Percentiles rank a stretch among this genome's conserved stretches.
phyloP scores from a whole-genome alignment of 2,888 invertebrate genomes.

The Thecocarcelia acutangulata region DNA sequence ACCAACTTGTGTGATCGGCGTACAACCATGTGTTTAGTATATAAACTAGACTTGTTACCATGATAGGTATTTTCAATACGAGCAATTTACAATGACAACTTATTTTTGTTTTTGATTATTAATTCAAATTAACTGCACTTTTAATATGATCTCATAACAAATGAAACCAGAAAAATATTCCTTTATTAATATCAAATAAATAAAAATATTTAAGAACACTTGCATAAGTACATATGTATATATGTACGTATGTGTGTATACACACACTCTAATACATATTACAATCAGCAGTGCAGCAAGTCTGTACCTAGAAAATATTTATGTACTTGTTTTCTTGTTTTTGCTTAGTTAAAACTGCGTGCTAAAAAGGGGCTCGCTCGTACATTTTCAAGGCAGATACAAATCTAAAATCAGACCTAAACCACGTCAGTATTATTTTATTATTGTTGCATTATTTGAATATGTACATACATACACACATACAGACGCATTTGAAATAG shows the following conservation, averaged over 20 bases:
- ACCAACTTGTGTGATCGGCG: no score
- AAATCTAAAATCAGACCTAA: conserved; percentile 22
- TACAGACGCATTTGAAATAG: no score
- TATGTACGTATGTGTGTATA: background rate
- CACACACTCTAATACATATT: no score
- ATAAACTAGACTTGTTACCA: background rate
- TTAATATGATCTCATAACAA: no score
- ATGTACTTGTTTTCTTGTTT: conserved; percentile 36
- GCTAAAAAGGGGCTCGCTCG: conserved; percentile 47
- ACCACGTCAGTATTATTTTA: conserved; percentile 44
- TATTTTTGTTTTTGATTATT: no score
- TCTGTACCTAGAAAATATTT: background rate
- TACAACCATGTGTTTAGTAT: background rate
- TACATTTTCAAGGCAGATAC: conserved; percentile 11
- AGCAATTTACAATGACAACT: no score
- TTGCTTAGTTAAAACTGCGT: conserved; percentile 34
- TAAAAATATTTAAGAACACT: background rate
- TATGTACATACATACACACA: no score
- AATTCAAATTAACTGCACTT: no score
- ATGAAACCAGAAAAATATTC: background rate
- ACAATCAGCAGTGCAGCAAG: no score
- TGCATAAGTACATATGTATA: background rate
- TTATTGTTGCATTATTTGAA: conserved; percentile 7
- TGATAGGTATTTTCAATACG: background rate
- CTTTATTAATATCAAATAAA: background rate